Base-by-base conservation (phyloP, 2,797 vertebrate genomes). In the Gymnoscopelus microlampas region DNA sequence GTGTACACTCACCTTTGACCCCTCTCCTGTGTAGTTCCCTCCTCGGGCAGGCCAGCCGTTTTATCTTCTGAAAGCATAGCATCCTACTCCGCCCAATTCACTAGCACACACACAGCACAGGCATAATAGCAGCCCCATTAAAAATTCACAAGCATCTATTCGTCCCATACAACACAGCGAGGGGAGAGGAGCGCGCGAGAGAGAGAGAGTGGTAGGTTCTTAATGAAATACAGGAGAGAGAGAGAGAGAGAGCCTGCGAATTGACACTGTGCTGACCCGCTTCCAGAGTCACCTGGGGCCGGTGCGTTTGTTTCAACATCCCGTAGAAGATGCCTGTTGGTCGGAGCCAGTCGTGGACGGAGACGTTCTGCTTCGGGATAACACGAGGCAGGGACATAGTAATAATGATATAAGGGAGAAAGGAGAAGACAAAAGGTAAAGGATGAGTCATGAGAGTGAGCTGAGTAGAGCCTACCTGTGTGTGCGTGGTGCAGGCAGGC, bases 61-160 rank as follows among this genome's bases (percentile, higher is more conserved):
- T 75, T 67, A 71, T 64, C 76, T 57, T 85, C 75, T 71, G 76
- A 78, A 71, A 80, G 81, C 74, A 74, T 57, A 72, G 84, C 83
- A 80, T 80, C 91, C 75, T 90, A 88, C 78, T 89, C 88, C 84
- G 54, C 87, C 86, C 82, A 56, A 87, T 94, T 95, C 92, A 76
- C 26, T 19, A 19, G 19, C 26, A 29, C 26, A 29, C 26, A 29
- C 26, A 29, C 26, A 29, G 91, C 94, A 93, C 85, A 88, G 88
- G 89, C 93, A 98, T 96, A 99, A 98, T 95, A 92, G 94, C 26
- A 0, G 94, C 29, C 0, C 84, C 94, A 96, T 99, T 93, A 99
- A 99, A 96, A 93, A 98, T 98, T 92, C 90, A 99, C 94, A 51
- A 89, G 73, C 85, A 84, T 82, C 88, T 90, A 83, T 89, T 87